phyloP scores from a whole-genome alignment of 2,113 vertebrate genomes.

The Channa argus region DNA sequence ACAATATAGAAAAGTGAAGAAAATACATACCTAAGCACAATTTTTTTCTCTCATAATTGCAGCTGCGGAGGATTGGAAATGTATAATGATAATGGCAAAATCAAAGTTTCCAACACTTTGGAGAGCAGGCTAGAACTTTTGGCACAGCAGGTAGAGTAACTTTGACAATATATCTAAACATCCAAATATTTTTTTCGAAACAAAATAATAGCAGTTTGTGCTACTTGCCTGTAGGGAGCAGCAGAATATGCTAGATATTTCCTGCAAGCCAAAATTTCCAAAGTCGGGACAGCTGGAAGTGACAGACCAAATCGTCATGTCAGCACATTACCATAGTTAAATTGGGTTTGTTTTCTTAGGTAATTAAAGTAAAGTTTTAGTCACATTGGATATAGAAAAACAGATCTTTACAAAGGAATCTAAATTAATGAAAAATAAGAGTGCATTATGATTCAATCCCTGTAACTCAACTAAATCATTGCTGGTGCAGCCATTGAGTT shows the following conservation, averaged over 20 bases:
- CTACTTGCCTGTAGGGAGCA: conserved; percentile 57
- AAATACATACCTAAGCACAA: background rate
- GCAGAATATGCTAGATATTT: conserved; percentile 13
- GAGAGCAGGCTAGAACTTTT: conserved; percentile 93
- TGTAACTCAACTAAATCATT: no score
- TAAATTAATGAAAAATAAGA: no score
- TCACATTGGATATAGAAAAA: no score
- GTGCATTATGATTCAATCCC: no score
- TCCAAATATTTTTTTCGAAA: background rate
- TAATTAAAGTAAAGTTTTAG: no score
- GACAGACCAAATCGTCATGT: no score
- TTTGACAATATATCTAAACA: background rate
- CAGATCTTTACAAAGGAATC: no score
- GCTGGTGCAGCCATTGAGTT: no score
- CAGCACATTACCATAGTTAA: no score
- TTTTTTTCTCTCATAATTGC: background rate
- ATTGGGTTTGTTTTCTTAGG: no score
- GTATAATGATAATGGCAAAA: conserved; percentile 91
- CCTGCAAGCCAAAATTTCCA: background rate
- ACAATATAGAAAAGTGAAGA: background rate
- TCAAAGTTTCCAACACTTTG: conserved; percentile 93
- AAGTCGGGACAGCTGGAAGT: background rate
- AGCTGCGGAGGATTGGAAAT: conserved; percentile 91
- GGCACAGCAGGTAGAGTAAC: conserved; percentile 89
- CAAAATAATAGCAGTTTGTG: background rate